Evolutionary conservation across 92 coral and sea anemone genomes (phyloP), one percentile per base, ranked within the genome.

Genomic region (Siderastrea siderea): DNA sequence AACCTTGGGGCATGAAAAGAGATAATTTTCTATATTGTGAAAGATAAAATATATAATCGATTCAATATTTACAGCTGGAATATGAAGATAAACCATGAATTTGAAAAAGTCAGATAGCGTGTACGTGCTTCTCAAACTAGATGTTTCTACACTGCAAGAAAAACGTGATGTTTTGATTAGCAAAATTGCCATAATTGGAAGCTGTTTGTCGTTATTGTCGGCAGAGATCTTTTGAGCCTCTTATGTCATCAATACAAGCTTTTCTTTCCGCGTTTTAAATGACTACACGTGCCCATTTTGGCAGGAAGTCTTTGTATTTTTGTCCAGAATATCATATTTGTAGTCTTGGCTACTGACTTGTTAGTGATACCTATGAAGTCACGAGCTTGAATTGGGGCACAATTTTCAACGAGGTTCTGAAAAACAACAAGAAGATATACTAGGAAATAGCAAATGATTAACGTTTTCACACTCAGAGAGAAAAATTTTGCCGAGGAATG

Each of bases 1-100:
- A 79, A 82, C 78, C 86, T 46, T 47, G 44, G 86, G 86, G 86
- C 86, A 17, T 69, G 4, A 11, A 49, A 7, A 11, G 45, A 13
- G 86, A 68, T 81, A 45, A 81, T 53, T 69, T 81, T 10, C n/a
- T 19, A 16, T 57, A 68, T 54, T 9, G 54, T 1, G 54, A 3
- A 70, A 46, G 86, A 82, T 82, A 71, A 82, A 54, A 54, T 57
- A 43, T 6, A 6, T 70, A 69, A 69, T 82, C 59, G 75, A 14
- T 47, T 58, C 78, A 71, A 57, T 47, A 47, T 71, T 44, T 82
- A 69, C 86, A 82, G 66, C 86, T 82, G 86, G 68, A 82, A 45
- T 46, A 3, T 9, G 44, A 57, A 69, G 78, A 82, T 82, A 81
- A 80, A 50, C 85, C 44, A 43, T 80, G 63, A 66, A 19, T 48